Evolutionary conservation across 2,888 invertebrate genomes (phyloP).

Genomic region (Pachycephus smyrnensis): DNA sequence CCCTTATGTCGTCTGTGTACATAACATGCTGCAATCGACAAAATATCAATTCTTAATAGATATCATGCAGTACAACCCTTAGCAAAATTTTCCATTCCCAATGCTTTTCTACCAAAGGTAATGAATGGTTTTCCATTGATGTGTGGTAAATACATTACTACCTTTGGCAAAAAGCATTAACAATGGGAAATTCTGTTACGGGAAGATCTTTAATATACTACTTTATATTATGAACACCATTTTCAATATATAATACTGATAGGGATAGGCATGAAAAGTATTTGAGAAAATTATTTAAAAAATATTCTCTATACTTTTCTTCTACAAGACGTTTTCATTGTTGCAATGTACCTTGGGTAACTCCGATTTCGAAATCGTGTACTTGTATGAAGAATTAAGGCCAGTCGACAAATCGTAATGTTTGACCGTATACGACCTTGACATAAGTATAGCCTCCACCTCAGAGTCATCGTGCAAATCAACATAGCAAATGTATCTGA

Average conservation of each 20-base stretch:
- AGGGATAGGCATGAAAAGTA: no score
- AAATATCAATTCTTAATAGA: not conserved
- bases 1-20: conserved; percentile 64
- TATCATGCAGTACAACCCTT: not conserved
- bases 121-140: no score
- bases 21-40: conserved; percentile 22
- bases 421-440: conserved; percentile 70
- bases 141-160: no score
- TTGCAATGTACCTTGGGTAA: conserved; percentile 47
- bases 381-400: conserved; percentile 58
- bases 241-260: no score
- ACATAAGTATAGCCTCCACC: conserved; percentile 67
- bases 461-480: conserved; percentile 64
- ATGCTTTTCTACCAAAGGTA: no score
- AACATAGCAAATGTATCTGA: conserved; percentile 72
- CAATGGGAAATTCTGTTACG: no score
- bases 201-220: not conserved
- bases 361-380: conserved; percentile 61
- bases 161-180: no score
- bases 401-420: conserved; percentile 40
- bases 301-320: not conserved
- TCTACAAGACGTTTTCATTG: not conserved
- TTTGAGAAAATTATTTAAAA: not conserved
- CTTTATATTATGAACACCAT: not conserved
- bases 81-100: no score